phyloP scores from a whole-genome alignment of 2,113 vertebrate genomes.

The Orthonyx spaldingii region DNA sequence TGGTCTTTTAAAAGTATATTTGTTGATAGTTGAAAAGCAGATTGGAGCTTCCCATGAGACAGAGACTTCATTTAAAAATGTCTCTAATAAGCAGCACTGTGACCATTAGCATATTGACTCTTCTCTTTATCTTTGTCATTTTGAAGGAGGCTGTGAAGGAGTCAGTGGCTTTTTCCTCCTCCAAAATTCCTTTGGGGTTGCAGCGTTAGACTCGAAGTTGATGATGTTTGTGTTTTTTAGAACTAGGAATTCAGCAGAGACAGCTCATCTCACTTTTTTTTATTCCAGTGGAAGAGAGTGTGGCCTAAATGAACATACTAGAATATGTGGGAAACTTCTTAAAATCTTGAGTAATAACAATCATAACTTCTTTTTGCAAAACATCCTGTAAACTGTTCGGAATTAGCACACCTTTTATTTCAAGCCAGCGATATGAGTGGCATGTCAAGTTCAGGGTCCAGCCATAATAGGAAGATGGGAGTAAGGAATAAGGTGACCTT shows the following conservation, averaged over 20 bases:
- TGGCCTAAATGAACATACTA: background rate
- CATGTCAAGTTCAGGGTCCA: background rate
- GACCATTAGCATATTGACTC: background rate
- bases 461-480: background rate
- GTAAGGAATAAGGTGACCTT: background rate
- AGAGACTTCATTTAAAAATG: background rate
- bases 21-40: background rate
- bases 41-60: background rate
- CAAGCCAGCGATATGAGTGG: background rate
- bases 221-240: background rate
- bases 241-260: background rate
- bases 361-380: background rate
- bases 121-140: constrained; percentile 8
- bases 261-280: background rate
- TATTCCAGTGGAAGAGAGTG: background rate
- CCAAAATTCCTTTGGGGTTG: background rate
- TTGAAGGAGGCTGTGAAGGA: constrained; percentile 25
- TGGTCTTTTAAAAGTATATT: background rate
- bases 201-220: background rate
- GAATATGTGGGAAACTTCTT: background rate
- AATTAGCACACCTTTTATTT: background rate
- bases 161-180: background rate
- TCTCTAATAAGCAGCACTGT: background rate
- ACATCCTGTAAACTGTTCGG: background rate
- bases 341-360: background rate